These are phyloP conservation scores for Aphaenogaster ashmeadi DNA, from an alignment of 1,140 invertebrate species.

Conservation along the genomic window DNA sequence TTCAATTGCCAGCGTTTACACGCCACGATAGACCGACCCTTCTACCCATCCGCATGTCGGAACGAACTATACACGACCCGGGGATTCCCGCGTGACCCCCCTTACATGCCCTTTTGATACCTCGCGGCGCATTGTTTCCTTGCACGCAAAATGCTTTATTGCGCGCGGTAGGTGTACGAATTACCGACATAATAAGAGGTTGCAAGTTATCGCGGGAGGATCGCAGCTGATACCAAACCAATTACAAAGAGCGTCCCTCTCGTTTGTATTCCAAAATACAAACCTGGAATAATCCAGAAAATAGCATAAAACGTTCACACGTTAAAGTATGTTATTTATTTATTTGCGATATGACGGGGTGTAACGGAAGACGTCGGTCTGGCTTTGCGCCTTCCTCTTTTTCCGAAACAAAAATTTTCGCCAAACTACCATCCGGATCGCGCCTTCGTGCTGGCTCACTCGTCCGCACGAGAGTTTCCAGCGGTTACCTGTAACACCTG, in stretches of 20 bases:
- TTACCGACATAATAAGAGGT: conserved; percentile 53
- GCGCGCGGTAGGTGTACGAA: conserved; percentile 30
- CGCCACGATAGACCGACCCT: conserved; percentile 44
- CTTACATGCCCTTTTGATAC: conserved; percentile 52
- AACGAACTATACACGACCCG: conserved; percentile 33
- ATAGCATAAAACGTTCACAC: too few relatives aligned
- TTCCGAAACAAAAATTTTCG: background rate
- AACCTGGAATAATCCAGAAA: background rate
- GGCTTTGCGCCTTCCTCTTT: background rate
- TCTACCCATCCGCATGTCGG: conserved; percentile 37
- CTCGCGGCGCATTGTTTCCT: conserved; percentile 41
- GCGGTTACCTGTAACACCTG: conserved; percentile 54
- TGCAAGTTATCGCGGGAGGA: conserved; percentile 40
- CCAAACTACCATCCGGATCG: background rate
- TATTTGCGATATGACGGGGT: background rate
- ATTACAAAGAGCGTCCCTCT: background rate
- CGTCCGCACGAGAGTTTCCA: conserved; percentile 29
- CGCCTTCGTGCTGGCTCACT: conserved; percentile 38
- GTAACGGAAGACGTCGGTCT: background rate
- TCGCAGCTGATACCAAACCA: conserved; percentile 36
- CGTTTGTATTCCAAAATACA: background rate
- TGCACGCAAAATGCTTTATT: conserved; percentile 62
- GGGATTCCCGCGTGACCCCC: conserved; percentile 33
- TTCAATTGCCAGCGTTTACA: conserved; percentile 64
- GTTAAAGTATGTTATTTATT: background rate